Conservation (phyloP, 2,888 invertebrate genomes). For the Drosophila putrida region DNA sequence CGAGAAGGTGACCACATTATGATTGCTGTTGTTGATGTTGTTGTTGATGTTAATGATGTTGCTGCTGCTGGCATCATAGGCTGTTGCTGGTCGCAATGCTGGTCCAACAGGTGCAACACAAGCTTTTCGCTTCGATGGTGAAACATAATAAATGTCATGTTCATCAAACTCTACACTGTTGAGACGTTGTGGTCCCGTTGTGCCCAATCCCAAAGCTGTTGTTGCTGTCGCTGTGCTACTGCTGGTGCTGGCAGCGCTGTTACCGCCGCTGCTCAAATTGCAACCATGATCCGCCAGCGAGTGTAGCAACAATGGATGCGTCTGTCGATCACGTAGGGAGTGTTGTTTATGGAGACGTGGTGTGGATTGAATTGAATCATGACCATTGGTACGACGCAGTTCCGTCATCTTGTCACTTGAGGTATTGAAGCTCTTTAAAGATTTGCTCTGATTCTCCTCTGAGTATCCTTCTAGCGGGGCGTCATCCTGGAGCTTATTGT, state of each 20-base stretch:
- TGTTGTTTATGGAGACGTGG: conserved; percentile 69
- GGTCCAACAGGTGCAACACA: conserved; percentile 70
- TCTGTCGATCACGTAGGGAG: conserved; percentile 61
- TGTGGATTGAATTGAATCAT: conserved; percentile 29
- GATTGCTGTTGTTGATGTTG: conserved; percentile 34
- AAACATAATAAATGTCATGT: conserved; percentile 84
- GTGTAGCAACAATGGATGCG: conserved; percentile 78
- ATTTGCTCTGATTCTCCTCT: not conserved
- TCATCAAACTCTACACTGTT: conserved; percentile 80
- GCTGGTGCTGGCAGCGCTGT: conserved; percentile 75
- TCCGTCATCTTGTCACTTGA: conserved; percentile 65
- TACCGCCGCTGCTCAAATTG: conserved; percentile 76
- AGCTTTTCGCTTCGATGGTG: conserved; percentile 84
- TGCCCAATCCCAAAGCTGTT: conserved; percentile 56
- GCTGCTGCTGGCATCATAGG: conserved; percentile 53
- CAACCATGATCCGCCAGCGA: conserved; percentile 82
- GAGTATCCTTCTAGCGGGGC: conserved; percentile 4
- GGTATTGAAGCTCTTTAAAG: not conserved
- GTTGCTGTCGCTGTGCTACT: conserved; percentile 78
- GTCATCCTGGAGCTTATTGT: conserved; percentile 65
- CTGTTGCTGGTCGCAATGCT: conserved; percentile 63
- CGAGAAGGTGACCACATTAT: conserved; percentile 83
- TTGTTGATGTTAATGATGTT: conserved; percentile 16
- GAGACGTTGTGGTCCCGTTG: conserved; percentile 8
- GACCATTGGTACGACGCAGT: conserved; percentile 61